Conservation (phyloP, 2,888 invertebrate genomes). For the Drosophila aldrichi region DNA sequence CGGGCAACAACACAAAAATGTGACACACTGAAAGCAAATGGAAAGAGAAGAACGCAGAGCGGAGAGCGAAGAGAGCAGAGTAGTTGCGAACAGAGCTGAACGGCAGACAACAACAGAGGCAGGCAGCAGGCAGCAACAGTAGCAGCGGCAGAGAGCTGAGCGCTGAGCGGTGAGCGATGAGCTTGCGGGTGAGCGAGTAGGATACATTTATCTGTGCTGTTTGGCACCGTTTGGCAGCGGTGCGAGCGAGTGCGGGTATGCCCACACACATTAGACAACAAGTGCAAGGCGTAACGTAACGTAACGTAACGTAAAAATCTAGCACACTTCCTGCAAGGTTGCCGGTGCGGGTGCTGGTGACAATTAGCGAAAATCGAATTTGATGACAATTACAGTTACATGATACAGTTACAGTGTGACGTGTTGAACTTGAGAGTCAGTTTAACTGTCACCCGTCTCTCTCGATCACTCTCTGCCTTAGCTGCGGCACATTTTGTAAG, state of each 20-base stretch:
- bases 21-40: constrained; percentile 68
- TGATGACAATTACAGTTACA: constrained; percentile 64
- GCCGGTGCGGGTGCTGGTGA: constrained; percentile 4
- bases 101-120: background rate
- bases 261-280: constrained; percentile 32
- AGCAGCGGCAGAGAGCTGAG: background rate
- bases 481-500: constrained; percentile 6
- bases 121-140: background rate
- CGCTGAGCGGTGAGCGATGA: background rate
- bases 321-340: constrained; percentile 66
- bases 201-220: constrained; percentile 9
- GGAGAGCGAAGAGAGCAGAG: background rate
- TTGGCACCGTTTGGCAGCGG: background rate
- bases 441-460: background rate
- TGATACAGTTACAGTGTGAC: constrained; percentile 40
- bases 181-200: background rate
- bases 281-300: constrained; percentile 58
- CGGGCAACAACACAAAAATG: constrained; percentile 52
- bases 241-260: background rate
- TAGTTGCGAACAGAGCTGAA: background rate
- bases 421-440: constrained; percentile 59
- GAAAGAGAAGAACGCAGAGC: background rate
- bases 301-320: constrained; percentile 59
- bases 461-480: background rate
- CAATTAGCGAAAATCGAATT: constrained; percentile 77